Evolutionary conservation across 1,140 invertebrate species (phyloP), one percentile per base, ranked within the genome.

Genomic region (Euwallacea fornicatus): DNA sequence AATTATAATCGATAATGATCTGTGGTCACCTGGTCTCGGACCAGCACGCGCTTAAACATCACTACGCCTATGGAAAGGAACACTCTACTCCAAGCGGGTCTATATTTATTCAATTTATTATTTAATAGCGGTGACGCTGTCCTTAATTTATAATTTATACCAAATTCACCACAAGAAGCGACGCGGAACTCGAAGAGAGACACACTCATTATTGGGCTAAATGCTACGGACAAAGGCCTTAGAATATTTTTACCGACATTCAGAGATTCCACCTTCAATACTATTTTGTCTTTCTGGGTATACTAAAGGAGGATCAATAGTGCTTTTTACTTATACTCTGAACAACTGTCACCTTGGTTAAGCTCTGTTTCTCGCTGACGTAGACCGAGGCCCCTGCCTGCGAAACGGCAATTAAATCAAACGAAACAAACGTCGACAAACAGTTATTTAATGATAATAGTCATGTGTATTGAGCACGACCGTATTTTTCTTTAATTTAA

Each of bases 381-480:
- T 33, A 33, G 21, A 33, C 21, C 21, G 21, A 4, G 21, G 21
- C 21, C 21, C 9, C 50, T 33, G 21, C 21, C 21, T 33, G 21
- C 21, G 21, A 33, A 33, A 33, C 21, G 21, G 21, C 21, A 33
- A 33, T 33, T 1, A 2, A 33, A 33, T 33, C 21, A 33, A 33
- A 33, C 21, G 21, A 33, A 33, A 33, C 21, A 33, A 33, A 33
- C 21, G 21, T 33, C 21, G 21, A 33, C 21, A 33, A 33, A 33
- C 21, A 33, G 21, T 33, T 33, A 33, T 33, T 33, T 33, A 33
- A 33, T 79, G 77, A 79, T 77, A 74, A 70, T 78, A 76, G 79
- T 79, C 79, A 81, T 81, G 77, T 81, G 78, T 81, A 80, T 81
- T 81, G 80, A 81, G 80, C 80, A 81, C 79, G 80, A 81, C 79